phyloP scores from a whole-genome alignment of 1,140 invertebrate genomes.

The Drosophila mojavensis region DNA sequence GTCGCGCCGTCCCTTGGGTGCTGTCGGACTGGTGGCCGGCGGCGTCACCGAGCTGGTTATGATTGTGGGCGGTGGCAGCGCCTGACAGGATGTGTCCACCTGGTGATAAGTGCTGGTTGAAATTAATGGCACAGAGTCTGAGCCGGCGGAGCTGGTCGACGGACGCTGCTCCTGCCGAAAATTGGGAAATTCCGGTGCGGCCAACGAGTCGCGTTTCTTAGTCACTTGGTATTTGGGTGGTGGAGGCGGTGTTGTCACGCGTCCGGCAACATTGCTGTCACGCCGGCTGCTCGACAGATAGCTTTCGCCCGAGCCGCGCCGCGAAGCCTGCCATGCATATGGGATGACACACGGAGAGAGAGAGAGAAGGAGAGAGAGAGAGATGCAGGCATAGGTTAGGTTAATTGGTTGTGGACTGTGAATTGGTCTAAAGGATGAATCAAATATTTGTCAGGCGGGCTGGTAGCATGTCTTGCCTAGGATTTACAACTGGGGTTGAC shows the following conservation, averaged over 20 bases:
- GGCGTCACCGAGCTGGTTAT: slow-evolving; percentile 92
- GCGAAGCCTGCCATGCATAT: slow-evolving; percentile 68
- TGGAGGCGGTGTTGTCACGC: slow-evolving; percentile 85
- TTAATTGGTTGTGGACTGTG: slow-evolving; percentile 19
- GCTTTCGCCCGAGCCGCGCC: slow-evolving; percentile 88
- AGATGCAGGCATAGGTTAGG: slow-evolving; percentile 26
- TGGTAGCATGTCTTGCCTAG: too few relatives aligned
- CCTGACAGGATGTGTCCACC: slow-evolving; percentile 86
- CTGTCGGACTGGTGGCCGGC: slow-evolving; percentile 89
- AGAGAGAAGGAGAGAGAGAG: slow-evolving; percentile 7
- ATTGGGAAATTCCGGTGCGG: slow-evolving; percentile 85
- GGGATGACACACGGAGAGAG: background rate
- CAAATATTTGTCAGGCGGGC: background rate
- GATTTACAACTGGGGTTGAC: too few relatives aligned
- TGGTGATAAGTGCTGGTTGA: slow-evolving; percentile 84
- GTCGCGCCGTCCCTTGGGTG: slow-evolving; percentile 88
- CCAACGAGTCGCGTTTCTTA: slow-evolving; percentile 88
- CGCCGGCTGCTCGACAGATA: slow-evolving; percentile 86
- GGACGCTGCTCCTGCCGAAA: slow-evolving; percentile 88
- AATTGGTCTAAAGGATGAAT: background rate
- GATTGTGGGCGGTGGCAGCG: slow-evolving; percentile 90
- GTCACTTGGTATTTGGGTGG: slow-evolving; percentile 87
- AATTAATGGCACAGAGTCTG: slow-evolving; percentile 64
- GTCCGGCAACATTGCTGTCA: slow-evolving; percentile 85
- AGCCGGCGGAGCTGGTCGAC: slow-evolving; percentile 91